Base-by-base conservation (phyloP, 2,113 vertebrate genomes). In the Tricholaema leucomelas region DNA sequence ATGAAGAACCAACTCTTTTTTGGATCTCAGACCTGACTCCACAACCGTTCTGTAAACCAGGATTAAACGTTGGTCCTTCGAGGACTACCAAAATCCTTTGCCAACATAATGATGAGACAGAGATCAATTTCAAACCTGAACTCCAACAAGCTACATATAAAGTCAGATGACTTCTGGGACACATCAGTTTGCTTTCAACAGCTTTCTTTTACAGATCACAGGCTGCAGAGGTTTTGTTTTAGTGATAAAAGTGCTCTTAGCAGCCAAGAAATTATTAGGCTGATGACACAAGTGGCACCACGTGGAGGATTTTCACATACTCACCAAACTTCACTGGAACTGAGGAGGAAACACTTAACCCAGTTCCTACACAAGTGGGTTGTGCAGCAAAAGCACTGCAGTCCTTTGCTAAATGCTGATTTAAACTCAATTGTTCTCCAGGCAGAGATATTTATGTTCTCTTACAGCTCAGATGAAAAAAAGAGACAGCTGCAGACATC, bases 151-250 rank as follows among this genome's bases (percentile, higher is more conserved):
- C 55, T 46, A 25, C 70, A n/a, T 56, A 54, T 58, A 3, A 81
- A 81, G 58, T 85, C 88, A 92, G 83, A 44, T 89, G 80, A 93
- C 78, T 91, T 30, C 76, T 52, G 88, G 72, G n/a, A 38, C 85
- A 80, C 74, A 73, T 4, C 88, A 95, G 56, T 40, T 50, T 73
- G 2, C 59, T 36, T 82, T 77, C 87, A 88, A 55, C 89, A 87
- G 69, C 74, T 94, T 66, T 4, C 54, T 81, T 60, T 67, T 31
- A 76, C 60, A 87, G 83, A 81, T 20, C 69, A 14, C 89, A 74
- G 67, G 54, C 81, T 48, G 33, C 52, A 66, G 11, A 19, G 58
- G 70, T 21, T 66, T 50, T 28, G 76, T 21, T 90, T 87, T 72
- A 77, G 10, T 33, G 42, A 66, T 87, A 16, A 75, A 88, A 91